These are phyloP conservation scores for Urosaurus nigricauda DNA, from an alignment of 2,797 vertebrate species.

Conservation along the genomic window DNA sequence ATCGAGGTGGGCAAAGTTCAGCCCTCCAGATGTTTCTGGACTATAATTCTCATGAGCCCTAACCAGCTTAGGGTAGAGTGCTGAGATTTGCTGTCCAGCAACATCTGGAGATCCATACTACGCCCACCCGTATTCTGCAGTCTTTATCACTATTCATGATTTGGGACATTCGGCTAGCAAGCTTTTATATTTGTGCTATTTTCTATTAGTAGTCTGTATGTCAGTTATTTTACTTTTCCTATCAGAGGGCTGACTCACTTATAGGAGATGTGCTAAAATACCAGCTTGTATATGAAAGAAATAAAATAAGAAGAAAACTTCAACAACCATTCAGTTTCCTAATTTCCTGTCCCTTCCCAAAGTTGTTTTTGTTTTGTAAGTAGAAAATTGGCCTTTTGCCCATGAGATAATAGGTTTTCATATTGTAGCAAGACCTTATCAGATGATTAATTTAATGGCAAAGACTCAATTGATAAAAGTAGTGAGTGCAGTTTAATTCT, in stretches of 20 bases:
- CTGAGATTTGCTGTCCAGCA: too few relatives aligned
- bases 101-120: too few relatives aligned
- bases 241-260: not conserved
- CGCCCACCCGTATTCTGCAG: not conserved
- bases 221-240: not conserved
- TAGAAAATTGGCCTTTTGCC: conserved; percentile 79
- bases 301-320: conserved; percentile 47
- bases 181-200: not conserved
- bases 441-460: conserved; percentile 77
- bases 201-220: not conserved
- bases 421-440: conserved; percentile 75
- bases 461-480: conserved; percentile 74
- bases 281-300: conserved; percentile 22
- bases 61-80: too few relatives aligned
- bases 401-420: conserved; percentile 77
- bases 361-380: conserved; percentile 42
- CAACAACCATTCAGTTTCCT: conserved; percentile 27
- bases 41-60: too few relatives aligned
- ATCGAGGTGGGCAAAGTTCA: too few relatives aligned
- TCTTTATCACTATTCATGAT: not conserved
- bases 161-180: not conserved
- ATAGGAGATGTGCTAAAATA: conserved; percentile 20
- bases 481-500: conserved; percentile 77
- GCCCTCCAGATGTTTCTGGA: too few relatives aligned
- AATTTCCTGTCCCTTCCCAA: conserved; percentile 9